Percentiles rank a stretch among this genome's conserved stretches.
phyloP scores from a whole-genome alignment of 2,113 vertebrate species.

The Castor canadensis region DNA sequence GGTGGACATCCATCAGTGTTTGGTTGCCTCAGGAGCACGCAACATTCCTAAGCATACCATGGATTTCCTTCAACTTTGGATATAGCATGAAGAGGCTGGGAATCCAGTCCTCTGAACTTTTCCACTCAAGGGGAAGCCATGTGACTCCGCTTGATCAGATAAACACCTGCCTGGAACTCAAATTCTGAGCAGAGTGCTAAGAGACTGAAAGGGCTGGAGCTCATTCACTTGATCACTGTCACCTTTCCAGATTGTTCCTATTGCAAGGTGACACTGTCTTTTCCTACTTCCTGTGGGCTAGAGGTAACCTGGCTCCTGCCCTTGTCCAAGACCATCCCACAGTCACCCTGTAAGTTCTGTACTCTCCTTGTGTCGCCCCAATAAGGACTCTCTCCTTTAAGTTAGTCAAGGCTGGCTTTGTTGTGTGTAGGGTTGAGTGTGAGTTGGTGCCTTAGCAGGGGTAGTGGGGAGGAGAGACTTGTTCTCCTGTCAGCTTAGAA shows the following conservation, averaged over 20 bases:
- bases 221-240: not conserved
- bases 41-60: not conserved
- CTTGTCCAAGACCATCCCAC: not conserved
- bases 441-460: too few species aligned
- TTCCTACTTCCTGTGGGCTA: not conserved
- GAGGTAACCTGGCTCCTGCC: not conserved
- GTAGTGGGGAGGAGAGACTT: not conserved
- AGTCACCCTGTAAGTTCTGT: not conserved
- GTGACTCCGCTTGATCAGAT: not conserved
- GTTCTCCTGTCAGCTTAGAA: not conserved
- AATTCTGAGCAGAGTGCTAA: not conserved
- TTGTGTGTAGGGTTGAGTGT: not conserved
- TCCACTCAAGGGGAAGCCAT: not conserved
- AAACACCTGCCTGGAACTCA: not conserved
- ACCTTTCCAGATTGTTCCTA: not conserved
- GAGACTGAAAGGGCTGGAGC: not conserved
- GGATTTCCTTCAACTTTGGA: not conserved
- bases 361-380: not conserved
- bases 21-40: not conserved
- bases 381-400: not conserved
- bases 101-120: not conserved
- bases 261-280: not conserved
- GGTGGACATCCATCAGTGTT: not conserved
- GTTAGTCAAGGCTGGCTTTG: not conserved
- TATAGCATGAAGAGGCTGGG: not conserved